These are phyloP conservation scores for Oxycera nigricornis DNA, from an alignment of 2,888 invertebrate species.

Conservation along the genomic window DNA sequence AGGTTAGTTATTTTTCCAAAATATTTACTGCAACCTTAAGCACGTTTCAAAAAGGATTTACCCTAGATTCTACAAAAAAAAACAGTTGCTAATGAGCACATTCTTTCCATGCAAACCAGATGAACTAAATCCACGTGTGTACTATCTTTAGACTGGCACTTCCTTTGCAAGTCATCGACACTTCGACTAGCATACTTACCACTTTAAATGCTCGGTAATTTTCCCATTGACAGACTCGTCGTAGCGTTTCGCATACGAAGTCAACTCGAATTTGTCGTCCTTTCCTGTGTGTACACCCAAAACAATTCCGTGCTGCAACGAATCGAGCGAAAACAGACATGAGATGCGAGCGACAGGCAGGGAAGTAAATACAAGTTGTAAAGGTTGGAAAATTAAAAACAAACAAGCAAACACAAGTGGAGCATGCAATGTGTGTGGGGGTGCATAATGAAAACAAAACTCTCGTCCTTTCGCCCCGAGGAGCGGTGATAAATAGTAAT, in stretches of 20 bases:
- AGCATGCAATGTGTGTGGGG: neutral
- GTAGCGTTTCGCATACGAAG: constrained; percentile 44
- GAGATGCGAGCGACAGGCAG: neutral
- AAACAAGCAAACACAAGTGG: neutral
- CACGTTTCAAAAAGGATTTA: no score
- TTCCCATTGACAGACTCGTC: constrained; percentile 45
- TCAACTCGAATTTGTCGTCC: constrained; percentile 40
- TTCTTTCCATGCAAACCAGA: no score
- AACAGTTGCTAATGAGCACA: no score
- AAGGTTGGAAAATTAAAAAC: constrained; percentile 22
- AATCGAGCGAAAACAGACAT: constrained; percentile 24
- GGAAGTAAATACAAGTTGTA: neutral
- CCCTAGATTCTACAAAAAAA: no score
- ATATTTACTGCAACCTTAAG: no score
- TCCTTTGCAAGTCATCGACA: no score
- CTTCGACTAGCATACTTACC: constrained; percentile 28
- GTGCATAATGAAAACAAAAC: constrained; percentile 8
- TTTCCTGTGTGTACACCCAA: constrained; percentile 45
- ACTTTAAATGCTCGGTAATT: constrained; percentile 42
- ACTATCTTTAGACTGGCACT: no score
- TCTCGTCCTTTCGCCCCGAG: neutral
- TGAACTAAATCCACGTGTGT: no score
- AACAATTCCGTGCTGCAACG: constrained; percentile 45
- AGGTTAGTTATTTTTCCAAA: no score
- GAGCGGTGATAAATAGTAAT: neutral